These are phyloP conservation scores for Procavia capensis DNA, from an alignment of 2,113 vertebrate genomes.

Conservation along the genomic window DNA sequence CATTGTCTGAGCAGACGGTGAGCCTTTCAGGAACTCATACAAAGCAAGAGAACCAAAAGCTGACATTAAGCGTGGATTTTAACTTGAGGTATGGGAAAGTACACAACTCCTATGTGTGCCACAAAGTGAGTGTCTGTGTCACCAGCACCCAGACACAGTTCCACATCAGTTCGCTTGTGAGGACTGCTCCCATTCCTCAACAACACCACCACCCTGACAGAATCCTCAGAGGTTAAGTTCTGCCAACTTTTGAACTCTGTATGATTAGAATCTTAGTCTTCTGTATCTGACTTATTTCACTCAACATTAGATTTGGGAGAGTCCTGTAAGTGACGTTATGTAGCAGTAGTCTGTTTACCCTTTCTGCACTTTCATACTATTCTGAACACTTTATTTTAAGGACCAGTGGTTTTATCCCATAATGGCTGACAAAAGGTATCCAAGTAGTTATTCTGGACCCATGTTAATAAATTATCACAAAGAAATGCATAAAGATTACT, in stretches of 20 bases:
- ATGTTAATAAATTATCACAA: background rate
- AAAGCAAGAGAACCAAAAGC: background rate
- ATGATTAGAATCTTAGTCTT: background rate
- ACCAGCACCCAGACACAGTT: background rate
- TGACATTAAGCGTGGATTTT: background rate
- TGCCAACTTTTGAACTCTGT: background rate
- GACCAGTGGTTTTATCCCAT: background rate
- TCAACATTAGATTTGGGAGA: background rate
- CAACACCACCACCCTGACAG: background rate
- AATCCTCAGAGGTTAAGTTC: background rate
- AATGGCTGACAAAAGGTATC: background rate
- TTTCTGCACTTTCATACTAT: background rate
- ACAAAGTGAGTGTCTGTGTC: background rate
- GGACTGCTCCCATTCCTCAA: accelerated
- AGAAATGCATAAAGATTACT: slow-evolving; percentile 16
- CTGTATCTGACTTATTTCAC: background rate
- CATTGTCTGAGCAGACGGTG: background rate
- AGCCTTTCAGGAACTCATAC: background rate
- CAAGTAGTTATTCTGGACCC: background rate
- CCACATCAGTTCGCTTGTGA: background rate
- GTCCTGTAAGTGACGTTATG: accelerated
- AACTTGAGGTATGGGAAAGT: background rate
- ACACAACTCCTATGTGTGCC: background rate
- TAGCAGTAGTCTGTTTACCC: background rate
- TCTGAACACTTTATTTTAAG: background rate